These are phyloP conservation scores for Aepyceros melampus DNA, from an alignment of 2,113 vertebrate species.

Conservation along the genomic window DNA sequence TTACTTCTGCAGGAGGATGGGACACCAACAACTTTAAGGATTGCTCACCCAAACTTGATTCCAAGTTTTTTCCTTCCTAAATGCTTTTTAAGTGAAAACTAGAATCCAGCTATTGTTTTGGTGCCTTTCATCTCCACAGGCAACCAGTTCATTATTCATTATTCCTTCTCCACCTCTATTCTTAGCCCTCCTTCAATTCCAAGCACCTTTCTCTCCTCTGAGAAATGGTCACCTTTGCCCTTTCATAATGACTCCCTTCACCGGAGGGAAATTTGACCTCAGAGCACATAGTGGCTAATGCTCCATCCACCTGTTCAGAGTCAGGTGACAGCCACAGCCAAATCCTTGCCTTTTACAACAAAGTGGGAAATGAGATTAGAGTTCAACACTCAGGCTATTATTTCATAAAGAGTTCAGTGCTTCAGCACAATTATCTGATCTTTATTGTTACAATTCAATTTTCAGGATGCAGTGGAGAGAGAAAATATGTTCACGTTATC, in stretches of 20 bases:
- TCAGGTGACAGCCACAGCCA: not conserved
- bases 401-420: constrained; percentile 42
- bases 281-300: not conserved
- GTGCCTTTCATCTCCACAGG: not conserved
- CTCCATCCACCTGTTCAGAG: not conserved
- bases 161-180: not conserved
- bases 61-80: not conserved
- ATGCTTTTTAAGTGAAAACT: not conserved
- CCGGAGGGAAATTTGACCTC: not conserved
- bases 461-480: constrained; percentile 23
- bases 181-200: not conserved
- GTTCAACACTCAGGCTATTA: constrained; percentile 10
- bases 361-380: constrained; percentile 33
- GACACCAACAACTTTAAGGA: not conserved
- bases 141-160: not conserved
- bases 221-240: not conserved
- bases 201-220: not conserved
- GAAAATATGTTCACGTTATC: constrained; percentile 25
- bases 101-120: not conserved
- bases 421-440: constrained; percentile 46
- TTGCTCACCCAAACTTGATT: not conserved
- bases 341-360: not conserved
- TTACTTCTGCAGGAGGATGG: not conserved
- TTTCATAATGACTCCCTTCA: not conserved
- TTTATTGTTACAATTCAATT: constrained; percentile 58